These are phyloP conservation scores for Octonoba sinensis DNA, from an alignment of 2,888 invertebrate species.

Conservation along the genomic window DNA sequence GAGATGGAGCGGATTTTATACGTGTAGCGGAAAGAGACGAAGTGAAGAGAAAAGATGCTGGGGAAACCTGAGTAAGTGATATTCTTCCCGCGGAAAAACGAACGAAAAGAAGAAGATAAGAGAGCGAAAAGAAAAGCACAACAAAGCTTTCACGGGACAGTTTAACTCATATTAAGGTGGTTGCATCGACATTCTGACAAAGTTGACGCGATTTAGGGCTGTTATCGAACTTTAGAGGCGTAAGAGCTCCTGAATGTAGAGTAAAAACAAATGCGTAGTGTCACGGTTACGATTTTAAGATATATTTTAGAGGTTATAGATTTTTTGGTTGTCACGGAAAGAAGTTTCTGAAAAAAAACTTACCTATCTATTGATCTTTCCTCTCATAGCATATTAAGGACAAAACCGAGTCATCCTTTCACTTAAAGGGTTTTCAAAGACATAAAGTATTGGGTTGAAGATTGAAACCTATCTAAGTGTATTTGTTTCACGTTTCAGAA, in stretches of 20 bases:
- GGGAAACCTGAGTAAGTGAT: constrained; percentile 24
- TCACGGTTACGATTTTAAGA: constrained; percentile 41
- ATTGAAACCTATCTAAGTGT: too few species aligned
- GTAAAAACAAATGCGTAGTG: constrained; percentile 43
- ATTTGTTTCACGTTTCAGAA: too few species aligned
- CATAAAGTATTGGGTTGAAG: neutral
- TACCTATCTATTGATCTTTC: constrained; percentile 9
- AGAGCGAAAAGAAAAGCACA: constrained; percentile 50
- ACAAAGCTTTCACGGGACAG: constrained; percentile 60
- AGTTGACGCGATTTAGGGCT: constrained; percentile 59
- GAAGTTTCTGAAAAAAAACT: constrained; percentile 30
- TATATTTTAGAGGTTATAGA: constrained; percentile 22
- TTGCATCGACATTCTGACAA: constrained; percentile 58
- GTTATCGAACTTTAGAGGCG: constrained; percentile 52
- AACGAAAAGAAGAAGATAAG: constrained; percentile 39
- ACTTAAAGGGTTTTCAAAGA: constrained; percentile 1
- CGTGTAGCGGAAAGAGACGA: constrained; percentile 23
- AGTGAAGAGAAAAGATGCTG: constrained; percentile 10
- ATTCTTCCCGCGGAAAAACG: constrained; percentile 13
- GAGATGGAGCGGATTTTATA: constrained; percentile 56
- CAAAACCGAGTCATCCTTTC: constrained; percentile 2
- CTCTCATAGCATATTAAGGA: constrained; percentile 36
- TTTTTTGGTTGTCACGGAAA: constrained; percentile 13
- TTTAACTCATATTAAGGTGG: constrained; percentile 62
- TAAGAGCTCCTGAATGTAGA: constrained; percentile 44